Percentiles rank a stretch among this genome's conserved stretches.
Conservation (phyloP, 2,113 vertebrate species). For the Nettapus auritus region DNA sequence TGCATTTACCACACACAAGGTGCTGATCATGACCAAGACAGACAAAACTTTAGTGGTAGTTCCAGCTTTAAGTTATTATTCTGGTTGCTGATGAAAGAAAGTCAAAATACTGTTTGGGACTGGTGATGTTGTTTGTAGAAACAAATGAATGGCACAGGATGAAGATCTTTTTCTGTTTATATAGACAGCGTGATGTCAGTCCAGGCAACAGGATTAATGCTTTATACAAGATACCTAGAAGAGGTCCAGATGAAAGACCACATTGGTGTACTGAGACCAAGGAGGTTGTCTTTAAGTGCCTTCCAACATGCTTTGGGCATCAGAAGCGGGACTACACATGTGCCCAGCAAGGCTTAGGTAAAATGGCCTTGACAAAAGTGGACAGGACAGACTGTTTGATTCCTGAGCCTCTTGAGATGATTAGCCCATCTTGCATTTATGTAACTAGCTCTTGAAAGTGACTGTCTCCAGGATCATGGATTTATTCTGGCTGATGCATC, state of each 20-base stretch:
- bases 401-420: not conserved
- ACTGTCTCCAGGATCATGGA: not conserved
- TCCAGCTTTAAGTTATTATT: not conserved
- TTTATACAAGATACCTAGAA: not conserved
- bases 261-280: not conserved
- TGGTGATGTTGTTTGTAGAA: not conserved
- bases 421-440: not conserved
- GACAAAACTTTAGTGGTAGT: not conserved
- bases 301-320: conserved; percentile 13
- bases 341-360: not conserved
- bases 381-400: not conserved
- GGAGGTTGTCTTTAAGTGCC: conserved; percentile 34
- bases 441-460: not conserved
- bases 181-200: not conserved
- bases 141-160: not conserved
- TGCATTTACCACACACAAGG: not conserved
- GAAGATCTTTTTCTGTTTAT: not conserved
- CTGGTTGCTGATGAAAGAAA: not conserved
- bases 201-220: not conserved
- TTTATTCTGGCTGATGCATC: not conserved
- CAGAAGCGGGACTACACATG: not conserved
- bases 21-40: not conserved
- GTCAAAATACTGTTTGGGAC: not conserved
- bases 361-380: not conserved
- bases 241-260: not conserved